Percentiles rank a stretch among this genome's conserved stretches.
Conservation (phyloP, 2,113 vertebrate species). For the Ochotona curzoniae region DNA sequence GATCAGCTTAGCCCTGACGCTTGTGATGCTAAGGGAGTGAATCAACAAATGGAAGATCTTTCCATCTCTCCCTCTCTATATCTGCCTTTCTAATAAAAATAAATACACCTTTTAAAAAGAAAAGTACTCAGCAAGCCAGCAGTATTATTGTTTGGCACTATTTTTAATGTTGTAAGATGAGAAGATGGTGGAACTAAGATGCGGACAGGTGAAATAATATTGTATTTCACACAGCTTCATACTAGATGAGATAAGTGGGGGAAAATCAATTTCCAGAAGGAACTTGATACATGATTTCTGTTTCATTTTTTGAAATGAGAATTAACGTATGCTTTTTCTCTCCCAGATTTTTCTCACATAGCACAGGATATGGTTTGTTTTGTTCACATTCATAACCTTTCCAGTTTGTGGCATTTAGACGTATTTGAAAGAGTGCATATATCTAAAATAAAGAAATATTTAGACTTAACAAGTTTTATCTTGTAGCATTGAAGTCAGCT, state of each 20-base stretch:
- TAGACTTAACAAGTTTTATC: constrained; percentile 43
- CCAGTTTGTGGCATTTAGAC: constrained; percentile 36
- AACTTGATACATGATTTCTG: constrained; percentile 1
- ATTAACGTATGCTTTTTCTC: not conserved
- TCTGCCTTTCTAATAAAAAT: too few relatives aligned
- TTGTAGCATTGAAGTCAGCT: not conserved
- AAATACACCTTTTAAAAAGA: too few relatives aligned
- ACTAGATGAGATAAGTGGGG: not conserved
- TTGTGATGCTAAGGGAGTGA: too few relatives aligned
- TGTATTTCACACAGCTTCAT: not conserved
- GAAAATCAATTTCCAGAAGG: not conserved
- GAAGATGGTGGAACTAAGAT: not conserved
- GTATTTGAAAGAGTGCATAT: not conserved
- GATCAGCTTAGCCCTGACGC: too few relatives aligned
- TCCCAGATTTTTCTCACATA: not conserved
- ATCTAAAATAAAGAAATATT: constrained; percentile 44
- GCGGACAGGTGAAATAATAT: not conserved
- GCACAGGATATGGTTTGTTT: constrained; percentile 22
- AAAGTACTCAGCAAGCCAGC: not conserved
- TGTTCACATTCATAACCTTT: constrained; percentile 29
- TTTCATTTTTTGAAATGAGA: constrained; percentile 20
- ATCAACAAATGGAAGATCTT: too few relatives aligned
- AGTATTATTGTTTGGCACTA: not conserved
- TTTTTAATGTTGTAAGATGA: not conserved
- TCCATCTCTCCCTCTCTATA: too few relatives aligned